Conservation (phyloP, 2,888 invertebrate species). For the Daptonema setosum region DNA sequence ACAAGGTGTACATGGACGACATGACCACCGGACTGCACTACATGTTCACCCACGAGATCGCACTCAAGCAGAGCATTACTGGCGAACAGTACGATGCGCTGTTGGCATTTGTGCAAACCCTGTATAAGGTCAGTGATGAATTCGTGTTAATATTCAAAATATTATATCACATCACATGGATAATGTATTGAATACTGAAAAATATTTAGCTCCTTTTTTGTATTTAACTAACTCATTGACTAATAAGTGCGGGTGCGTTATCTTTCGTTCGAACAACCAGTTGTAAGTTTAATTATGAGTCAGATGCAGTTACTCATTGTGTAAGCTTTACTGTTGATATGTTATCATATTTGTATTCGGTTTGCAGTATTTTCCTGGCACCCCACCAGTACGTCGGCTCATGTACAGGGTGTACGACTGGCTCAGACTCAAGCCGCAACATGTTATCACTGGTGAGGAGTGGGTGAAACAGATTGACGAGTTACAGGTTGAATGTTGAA, state of each 20-base stretch:
- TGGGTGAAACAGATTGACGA: constrained; percentile 27
- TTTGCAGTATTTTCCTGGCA: constrained; percentile 50
- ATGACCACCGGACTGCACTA: constrained; percentile 64
- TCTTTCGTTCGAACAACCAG: too few species aligned
- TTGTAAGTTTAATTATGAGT: too few species aligned
- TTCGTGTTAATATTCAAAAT: background rate
- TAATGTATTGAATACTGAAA: background rate
- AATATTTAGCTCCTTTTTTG: too few species aligned
- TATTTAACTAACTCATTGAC: too few species aligned
- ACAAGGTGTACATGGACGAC: constrained; percentile 53
- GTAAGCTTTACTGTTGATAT: too few species aligned
- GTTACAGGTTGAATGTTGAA: constrained; percentile 20
- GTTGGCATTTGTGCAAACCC: constrained; percentile 46
- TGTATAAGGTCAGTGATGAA: constrained; percentile 36
- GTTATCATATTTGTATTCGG: too few species aligned
- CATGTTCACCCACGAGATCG: constrained; percentile 58
- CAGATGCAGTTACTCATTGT: too few species aligned
- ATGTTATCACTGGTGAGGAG: constrained; percentile 27
- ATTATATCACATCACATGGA: constrained; percentile 1
- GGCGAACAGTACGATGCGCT: constrained; percentile 52
- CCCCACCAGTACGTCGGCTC: constrained; percentile 43
- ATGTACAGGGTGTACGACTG: constrained; percentile 41
- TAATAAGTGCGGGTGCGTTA: too few species aligned
- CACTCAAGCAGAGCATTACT: constrained; percentile 43
- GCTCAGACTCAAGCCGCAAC: constrained; percentile 29